Conservation (phyloP, 2,113 vertebrate species). For the Apaloderma vittatum region DNA sequence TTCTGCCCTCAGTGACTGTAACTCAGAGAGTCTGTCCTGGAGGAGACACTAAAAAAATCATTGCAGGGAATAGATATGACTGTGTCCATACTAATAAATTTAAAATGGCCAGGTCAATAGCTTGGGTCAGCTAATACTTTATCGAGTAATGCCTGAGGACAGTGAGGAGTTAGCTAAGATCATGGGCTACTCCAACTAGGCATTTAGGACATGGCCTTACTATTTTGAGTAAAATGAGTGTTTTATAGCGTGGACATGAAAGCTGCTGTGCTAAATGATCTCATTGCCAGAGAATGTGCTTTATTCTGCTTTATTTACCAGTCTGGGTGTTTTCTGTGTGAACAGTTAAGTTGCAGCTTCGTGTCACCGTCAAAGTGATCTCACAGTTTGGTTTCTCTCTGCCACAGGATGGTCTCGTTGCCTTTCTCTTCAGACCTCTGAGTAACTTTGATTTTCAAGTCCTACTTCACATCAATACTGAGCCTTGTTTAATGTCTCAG, state of each 20-base stretch:
- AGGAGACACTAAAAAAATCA: conserved; percentile 26
- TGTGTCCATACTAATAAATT: background rate
- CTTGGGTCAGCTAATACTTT: background rate
- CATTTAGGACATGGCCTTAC: background rate
- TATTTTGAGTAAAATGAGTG: background rate
- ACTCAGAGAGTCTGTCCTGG: background rate
- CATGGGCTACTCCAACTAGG: background rate
- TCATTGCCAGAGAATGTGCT: background rate
- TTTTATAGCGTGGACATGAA: background rate
- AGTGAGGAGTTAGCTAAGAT: background rate
- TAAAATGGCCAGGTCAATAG: background rate
- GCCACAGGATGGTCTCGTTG: background rate
- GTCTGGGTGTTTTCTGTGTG: background rate
- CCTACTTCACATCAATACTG: background rate
- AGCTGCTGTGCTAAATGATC: background rate
- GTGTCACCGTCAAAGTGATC: background rate
- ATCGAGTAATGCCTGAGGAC: background rate
- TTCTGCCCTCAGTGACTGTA: background rate
- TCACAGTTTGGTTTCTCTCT: background rate
- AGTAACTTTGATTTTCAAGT: background rate
- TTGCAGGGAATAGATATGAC: background rate
- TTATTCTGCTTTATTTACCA: background rate
- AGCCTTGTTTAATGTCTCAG: background rate
- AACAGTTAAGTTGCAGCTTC: background rate
- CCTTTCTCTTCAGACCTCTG: background rate